Evolutionary conservation across 2,113 vertebrate genomes (phyloP).

Genomic region (Rhea americana): DNA sequence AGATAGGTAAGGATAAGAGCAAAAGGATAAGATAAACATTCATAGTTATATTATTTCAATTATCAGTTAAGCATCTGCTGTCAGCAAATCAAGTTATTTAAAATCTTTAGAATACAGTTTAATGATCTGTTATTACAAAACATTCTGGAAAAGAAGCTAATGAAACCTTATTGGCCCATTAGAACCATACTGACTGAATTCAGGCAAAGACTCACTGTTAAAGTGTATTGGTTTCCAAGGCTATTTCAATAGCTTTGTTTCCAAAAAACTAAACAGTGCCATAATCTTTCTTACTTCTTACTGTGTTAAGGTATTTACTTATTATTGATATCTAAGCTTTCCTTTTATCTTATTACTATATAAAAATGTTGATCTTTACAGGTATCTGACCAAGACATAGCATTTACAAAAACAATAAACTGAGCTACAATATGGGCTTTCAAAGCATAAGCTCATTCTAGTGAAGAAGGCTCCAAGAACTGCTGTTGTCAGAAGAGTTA

Average conservation of each 20-base stretch:
- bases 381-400: neutral
- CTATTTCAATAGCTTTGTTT: neutral
- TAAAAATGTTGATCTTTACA: neutral
- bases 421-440: neutral
- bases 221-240: neutral
- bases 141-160: neutral
- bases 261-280: neutral
- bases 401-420: neutral
- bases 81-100: neutral
- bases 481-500: neutral
- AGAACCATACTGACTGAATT: neutral
- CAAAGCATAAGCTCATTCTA: neutral
- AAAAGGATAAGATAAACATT: neutral
- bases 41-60: neutral
- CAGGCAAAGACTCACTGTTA: neutral
- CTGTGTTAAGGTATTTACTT: neutral
- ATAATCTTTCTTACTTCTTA: neutral
- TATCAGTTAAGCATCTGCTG: neutral
- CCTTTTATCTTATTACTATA: neutral
- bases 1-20: neutral
- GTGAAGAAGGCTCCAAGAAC: neutral
- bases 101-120: neutral
- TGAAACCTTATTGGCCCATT: neutral
- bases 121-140: neutral
- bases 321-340: neutral